A percentile compares a stretch with the other conserved stretches of the same genome.
Conservation (phyloP, 2,113 vertebrate species). For the Puffinus mauretanicus region DNA sequence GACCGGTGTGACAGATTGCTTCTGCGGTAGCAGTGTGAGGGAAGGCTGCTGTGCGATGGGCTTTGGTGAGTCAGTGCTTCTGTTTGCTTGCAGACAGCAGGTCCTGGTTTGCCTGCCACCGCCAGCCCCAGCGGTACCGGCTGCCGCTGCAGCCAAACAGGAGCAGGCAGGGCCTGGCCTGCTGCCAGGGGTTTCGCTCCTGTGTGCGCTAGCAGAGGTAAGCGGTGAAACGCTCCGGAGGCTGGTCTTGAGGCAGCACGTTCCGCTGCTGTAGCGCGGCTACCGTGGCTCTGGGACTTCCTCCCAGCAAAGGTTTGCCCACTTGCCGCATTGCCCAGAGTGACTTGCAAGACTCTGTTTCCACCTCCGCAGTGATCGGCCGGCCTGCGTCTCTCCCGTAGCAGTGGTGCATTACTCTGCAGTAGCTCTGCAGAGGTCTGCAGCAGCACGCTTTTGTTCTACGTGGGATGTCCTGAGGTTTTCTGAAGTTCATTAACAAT, state of each 20-base stretch:
- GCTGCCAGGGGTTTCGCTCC: neutral
- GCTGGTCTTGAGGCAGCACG: neutral
- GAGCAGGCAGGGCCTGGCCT: neutral
- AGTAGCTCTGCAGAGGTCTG: neutral
- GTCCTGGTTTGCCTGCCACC: neutral
- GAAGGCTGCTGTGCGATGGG: neutral
- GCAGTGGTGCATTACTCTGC: neutral
- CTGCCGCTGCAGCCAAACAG: neutral
- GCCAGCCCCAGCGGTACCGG: neutral
- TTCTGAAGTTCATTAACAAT: neutral
- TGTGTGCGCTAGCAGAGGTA: fast-evolving
- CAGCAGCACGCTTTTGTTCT: neutral
- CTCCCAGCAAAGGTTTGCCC: neutral
- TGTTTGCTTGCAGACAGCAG: neutral
- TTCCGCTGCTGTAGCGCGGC: neutral
- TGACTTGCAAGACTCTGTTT: neutral
- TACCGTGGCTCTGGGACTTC: neutral
- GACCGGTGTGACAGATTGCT: neutral
- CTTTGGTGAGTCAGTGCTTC: neutral
- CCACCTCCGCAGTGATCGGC: too few species aligned
- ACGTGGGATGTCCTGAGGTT: neutral
- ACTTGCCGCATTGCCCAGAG: fast-evolving
- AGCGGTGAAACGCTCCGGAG: neutral
- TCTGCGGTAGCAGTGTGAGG: neutral
- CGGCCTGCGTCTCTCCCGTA: fast-evolving